Conservation (phyloP, 2,113 vertebrate genomes). For the Chrysochloris asiatica region DNA sequence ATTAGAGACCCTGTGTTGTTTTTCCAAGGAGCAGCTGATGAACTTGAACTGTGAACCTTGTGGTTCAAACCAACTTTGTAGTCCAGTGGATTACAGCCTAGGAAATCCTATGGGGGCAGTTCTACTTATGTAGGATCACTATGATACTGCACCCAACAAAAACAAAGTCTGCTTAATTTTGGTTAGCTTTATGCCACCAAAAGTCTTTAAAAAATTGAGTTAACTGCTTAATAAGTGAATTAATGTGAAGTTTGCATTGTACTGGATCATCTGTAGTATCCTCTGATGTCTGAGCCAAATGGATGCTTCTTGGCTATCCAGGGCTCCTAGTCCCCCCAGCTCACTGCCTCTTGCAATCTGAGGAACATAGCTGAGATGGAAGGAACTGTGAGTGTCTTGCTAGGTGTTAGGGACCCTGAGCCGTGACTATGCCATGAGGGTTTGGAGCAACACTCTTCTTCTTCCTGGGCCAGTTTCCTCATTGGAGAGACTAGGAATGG, state of each 20-base stretch:
- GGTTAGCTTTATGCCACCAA: neutral
- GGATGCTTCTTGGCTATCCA: fast-evolving
- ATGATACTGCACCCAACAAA: neutral
- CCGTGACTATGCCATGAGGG: no score
- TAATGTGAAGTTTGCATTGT: neutral
- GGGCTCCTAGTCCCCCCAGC: neutral
- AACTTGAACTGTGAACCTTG: no score
- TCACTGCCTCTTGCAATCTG: neutral
- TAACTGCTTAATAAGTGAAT: neutral
- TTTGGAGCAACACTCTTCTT: neutral
- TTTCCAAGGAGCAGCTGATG: no score
- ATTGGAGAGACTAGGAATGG: neutral
- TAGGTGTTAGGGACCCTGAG: no score
- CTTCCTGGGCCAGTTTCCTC: neutral
- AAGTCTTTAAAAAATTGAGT: neutral
- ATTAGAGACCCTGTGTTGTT: no score
- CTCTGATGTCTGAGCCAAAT: neutral
- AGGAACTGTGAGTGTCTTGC: no score
- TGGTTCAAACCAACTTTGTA: no score
- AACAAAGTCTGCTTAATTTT: neutral
- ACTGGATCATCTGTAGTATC: no score
- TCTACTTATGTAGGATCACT: neutral
- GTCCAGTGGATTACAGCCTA: neutral
- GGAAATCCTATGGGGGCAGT: neutral
- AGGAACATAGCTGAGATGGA: neutral